phyloP scores from a whole-genome alignment of 2,888 invertebrate genomes.

The Troides aeacus region DNA sequence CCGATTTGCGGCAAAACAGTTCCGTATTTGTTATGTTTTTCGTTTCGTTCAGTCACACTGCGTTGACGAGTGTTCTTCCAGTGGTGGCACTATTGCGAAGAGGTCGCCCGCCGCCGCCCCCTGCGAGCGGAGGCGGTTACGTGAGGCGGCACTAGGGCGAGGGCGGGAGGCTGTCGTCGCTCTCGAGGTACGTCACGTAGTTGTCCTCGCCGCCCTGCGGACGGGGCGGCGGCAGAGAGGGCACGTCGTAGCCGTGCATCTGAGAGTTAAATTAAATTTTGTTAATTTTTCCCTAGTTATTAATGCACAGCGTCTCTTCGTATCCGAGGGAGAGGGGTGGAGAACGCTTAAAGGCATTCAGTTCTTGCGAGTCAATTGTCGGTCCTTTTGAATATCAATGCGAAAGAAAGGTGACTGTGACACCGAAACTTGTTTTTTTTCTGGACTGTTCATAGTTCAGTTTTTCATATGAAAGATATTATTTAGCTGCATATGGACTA shows the following conservation, averaged over 20 bases:
- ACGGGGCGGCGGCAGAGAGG: conserved; percentile 80
- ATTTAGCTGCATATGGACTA: too few species aligned
- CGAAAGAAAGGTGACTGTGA: background rate
- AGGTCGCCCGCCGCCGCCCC: conserved; percentile 31
- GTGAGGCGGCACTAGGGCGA: conserved; percentile 83
- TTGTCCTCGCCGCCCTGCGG: conserved; percentile 87
- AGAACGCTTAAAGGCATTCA: too few species aligned
- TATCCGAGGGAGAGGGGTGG: too few species aligned
- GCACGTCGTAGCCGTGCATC: conserved; percentile 95
- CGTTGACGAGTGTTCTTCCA: conserved; percentile 1
- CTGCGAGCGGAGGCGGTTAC: conserved; percentile 44
- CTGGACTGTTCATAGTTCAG: too few species aligned
- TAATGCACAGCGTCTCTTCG: too few species aligned
- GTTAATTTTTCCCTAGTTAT: too few species aligned
- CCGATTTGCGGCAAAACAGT: background rate
- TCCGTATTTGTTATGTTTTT: background rate
- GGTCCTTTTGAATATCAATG: too few species aligned
- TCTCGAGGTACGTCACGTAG: conserved; percentile 95
- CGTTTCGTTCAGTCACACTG: conserved; percentile 20
- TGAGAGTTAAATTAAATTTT: conserved; percentile 54
- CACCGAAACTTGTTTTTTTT: background rate
- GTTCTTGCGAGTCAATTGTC: too few species aligned
- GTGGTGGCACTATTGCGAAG: conserved; percentile 8
- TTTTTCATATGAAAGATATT: too few species aligned
- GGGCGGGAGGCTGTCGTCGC: conserved; percentile 89